A percentile compares a stretch with the other conserved stretches of the same genome.
These are phyloP conservation scores for Sorex fumeus DNA, from an alignment of 2,113 vertebrate genomes.

Conservation along the genomic window DNA sequence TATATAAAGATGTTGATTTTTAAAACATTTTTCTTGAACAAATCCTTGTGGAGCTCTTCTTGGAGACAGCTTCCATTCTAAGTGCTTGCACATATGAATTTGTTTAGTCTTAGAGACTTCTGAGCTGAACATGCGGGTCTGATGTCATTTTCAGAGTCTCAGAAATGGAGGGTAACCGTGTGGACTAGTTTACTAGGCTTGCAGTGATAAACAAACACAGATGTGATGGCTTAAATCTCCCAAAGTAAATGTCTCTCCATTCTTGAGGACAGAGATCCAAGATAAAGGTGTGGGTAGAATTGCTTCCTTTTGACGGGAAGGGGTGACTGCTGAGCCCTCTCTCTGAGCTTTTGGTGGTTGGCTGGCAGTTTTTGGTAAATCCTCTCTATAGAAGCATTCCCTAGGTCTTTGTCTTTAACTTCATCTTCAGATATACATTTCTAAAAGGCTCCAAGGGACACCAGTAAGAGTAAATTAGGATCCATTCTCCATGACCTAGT, in stretches of 20 bases:
- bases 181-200: background rate
- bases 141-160: background rate
- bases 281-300: background rate
- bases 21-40: background rate
- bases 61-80: background rate
- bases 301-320: background rate
- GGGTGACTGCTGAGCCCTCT: background rate
- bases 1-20: background rate
- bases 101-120: background rate
- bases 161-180: background rate
- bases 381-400: background rate
- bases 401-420: background rate
- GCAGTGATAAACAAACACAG: background rate
- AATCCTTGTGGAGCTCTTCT: background rate
- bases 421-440: background rate
- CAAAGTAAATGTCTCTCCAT: background rate
- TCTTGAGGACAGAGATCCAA: background rate
- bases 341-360: background rate
- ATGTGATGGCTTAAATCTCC: background rate
- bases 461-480: background rate
- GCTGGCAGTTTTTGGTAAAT: background rate
- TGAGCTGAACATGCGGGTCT: conserved; percentile 32
- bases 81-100: background rate
- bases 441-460: background rate
- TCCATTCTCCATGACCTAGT: background rate